Base-by-base conservation (phyloP, 2,888 invertebrate genomes). In the Drosophila monieri region DNA sequence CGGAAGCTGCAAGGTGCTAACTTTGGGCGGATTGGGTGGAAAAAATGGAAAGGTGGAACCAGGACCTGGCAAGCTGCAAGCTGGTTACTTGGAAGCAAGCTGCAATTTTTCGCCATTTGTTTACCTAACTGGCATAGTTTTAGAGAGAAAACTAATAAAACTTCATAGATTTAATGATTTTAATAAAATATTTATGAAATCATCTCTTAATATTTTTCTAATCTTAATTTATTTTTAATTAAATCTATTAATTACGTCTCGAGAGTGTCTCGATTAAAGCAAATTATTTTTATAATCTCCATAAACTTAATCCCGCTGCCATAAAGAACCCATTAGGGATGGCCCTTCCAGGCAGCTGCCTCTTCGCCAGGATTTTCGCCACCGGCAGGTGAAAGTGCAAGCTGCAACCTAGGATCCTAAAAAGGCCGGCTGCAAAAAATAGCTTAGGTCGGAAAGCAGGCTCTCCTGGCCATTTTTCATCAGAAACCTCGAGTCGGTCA, bases 1-100 rank as follows among this genome's bases (percentile, higher is more conserved):
- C 30, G 64, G 81, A 81, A 81, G 85, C 81, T 86, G 53, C 68
- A 68, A 68, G 67, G 68, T 68, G 67, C 52, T 48, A 68, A 43
- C 51, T 51, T 47, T 37, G 49, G 37, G 27, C 49, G 32, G 46
- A 46, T 12, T 57, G 73, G 80, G 75, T 83, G 80, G 72, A 74
- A 64, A 64, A 62, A 56, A 60, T 32, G 41, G 43, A 49, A 72
- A 73, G 73, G 73, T 72, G 72, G 66, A 72, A 73, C 53, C 21
- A 51, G 18, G 18, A 18, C 2, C 18, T 18, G 37, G 59, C 74
- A 73, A 73, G 74, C 68, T 73, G 74, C 74, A 74, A 68, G 21
- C 53, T 65, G 5, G 53, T 72, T 72, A 73, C 65, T 59, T 32
- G 55, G 73, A 72, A 72, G 66, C 65, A 72, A 72, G 72, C 72